A percentile compares a stretch with the other conserved stretches of the same genome.
Evolutionary conservation across 2,113 vertebrate species (phyloP).

Genomic region (Pristiophorus japonicus): DNA sequence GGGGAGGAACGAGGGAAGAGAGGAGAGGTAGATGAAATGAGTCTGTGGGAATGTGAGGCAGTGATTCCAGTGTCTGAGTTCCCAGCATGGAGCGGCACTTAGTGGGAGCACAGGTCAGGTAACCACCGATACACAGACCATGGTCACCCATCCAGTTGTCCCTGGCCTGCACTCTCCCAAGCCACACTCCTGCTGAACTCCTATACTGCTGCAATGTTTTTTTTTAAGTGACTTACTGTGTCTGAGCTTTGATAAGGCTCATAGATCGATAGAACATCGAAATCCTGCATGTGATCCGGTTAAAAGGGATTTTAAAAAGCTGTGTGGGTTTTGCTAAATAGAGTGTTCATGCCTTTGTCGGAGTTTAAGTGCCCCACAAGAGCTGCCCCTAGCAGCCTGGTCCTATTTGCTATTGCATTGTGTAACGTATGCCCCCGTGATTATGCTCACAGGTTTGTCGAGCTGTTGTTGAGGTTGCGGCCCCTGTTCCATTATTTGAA

Average conservation of each 20-base stretch:
- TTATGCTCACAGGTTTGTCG: no score
- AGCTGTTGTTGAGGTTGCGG: no score
- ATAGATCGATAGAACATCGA: background rate
- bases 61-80: background rate
- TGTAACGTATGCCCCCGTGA: no score
- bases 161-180: background rate
- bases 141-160: background rate
- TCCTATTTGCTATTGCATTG: background rate
- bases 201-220: background rate
- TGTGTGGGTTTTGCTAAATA: background rate
- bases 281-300: background rate
- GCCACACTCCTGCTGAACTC: background rate
- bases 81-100: background rate
- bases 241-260: background rate
- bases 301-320: background rate
- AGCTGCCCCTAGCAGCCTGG: background rate
- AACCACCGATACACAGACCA: no score
- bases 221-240: background rate
- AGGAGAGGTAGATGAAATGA: background rate
- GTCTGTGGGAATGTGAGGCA: background rate
- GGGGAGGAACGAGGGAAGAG: constrained; percentile 31
- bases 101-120: background rate
- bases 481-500: no score
- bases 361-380: background rate
- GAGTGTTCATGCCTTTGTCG: background rate